Percentiles rank a stretch among this genome's conserved stretches.
phyloP scores from a whole-genome alignment of 2,113 vertebrate genomes.

The Anhinga rufa region DNA sequence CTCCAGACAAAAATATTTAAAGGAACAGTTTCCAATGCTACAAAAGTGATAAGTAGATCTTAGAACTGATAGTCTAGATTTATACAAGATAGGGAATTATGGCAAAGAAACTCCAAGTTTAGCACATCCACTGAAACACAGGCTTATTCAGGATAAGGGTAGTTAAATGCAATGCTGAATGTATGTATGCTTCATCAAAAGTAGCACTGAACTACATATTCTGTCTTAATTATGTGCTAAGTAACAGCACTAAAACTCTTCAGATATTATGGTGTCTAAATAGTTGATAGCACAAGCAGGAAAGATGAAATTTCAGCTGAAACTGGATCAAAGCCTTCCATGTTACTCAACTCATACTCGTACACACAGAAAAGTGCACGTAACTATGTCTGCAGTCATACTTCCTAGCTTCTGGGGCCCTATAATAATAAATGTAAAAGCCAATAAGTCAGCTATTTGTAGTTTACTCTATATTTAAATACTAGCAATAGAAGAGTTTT shows the following conservation, averaged over 20 bases:
- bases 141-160: neutral
- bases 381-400: neutral
- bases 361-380: neutral
- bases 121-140: neutral
- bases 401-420: neutral
- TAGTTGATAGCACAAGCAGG: neutral
- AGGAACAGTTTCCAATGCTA: neutral
- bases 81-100: neutral
- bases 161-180: neutral
- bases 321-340: conserved; percentile 1
- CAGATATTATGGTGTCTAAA: neutral
- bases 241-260: neutral
- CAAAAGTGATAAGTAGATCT: neutral
- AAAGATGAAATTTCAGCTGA: neutral
- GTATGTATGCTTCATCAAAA: neutral
- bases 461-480: conserved; percentile 57
- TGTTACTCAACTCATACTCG: neutral
- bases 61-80: neutral
- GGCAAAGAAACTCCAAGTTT: neutral
- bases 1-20: neutral
- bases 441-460: conserved; percentile 40
- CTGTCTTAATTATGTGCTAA: neutral
- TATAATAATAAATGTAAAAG: conserved; percentile 42
- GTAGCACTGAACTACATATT: neutral
- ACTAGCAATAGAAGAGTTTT: conserved; percentile 26